Percentiles rank a stretch among this genome's conserved stretches.
phyloP scores from a whole-genome alignment of 1,140 invertebrate genomes.

The Drosophila melanica region DNA sequence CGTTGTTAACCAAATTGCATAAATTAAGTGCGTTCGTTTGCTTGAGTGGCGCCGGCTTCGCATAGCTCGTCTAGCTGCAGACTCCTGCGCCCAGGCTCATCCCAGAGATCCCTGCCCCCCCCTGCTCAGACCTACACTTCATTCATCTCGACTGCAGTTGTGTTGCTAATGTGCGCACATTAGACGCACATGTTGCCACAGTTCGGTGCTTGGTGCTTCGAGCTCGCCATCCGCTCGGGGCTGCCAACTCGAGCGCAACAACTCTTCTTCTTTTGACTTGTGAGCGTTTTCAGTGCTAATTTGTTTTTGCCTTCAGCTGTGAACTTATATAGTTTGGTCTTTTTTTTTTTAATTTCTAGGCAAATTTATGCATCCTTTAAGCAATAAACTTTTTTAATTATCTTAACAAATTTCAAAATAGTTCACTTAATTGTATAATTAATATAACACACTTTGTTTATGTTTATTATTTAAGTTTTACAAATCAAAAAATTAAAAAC shows the following conservation, averaged over 20 bases:
- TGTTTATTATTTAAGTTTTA: no score
- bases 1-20: slow-evolving; percentile 83
- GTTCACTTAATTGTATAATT: background rate
- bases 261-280: slow-evolving; percentile 15
- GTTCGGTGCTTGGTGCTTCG: slow-evolving; percentile 16
- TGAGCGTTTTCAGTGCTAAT: slow-evolving; percentile 27
- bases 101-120: background rate
- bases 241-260: slow-evolving; percentile 25
- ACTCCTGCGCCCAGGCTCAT: slow-evolving; percentile 31
- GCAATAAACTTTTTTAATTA: slow-evolving; percentile 15
- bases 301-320: slow-evolving; percentile 18
- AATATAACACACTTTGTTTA: no score
- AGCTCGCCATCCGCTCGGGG: background rate
- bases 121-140: slow-evolving; percentile 4
- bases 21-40: slow-evolving; percentile 82
- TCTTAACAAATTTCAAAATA: background rate
- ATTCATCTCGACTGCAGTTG: slow-evolving; percentile 64
- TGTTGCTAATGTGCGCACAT: slow-evolving; percentile 80
- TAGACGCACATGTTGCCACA: slow-evolving; percentile 73
- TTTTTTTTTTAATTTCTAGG: slow-evolving; percentile 58
- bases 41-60: slow-evolving; percentile 69
- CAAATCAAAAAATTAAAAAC: no score
- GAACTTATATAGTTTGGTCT: slow-evolving; percentile 16
- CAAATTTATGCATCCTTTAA: slow-evolving; percentile 2
- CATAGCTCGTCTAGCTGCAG: slow-evolving; percentile 35